phyloP scores from a whole-genome alignment of 1,140 invertebrate species.

The Ceratina japonica region DNA sequence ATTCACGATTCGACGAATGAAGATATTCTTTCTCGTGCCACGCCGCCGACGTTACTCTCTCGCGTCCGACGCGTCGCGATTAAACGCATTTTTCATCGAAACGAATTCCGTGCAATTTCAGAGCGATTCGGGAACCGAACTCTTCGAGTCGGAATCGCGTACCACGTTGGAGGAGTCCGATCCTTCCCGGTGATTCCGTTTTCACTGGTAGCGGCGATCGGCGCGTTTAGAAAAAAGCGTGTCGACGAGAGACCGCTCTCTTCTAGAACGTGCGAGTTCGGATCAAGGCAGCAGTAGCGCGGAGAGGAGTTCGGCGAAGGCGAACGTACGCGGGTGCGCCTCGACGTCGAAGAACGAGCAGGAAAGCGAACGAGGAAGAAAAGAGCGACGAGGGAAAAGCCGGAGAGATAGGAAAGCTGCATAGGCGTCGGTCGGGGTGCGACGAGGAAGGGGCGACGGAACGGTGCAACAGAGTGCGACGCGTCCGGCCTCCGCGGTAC shows the following conservation, averaged over 20 bases:
- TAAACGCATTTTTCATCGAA: too few species aligned
- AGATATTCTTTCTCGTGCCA: too few species aligned
- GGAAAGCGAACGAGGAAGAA: slow-evolving; percentile 32
- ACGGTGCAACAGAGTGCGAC: slow-evolving; percentile 78
- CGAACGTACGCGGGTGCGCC: background rate
- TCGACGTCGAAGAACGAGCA: slow-evolving; percentile 23
- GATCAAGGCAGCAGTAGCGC: slow-evolving; percentile 77
- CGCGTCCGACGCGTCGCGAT: too few species aligned
- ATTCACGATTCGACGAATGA: too few species aligned
- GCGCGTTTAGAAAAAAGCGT: background rate
- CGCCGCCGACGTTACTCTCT: too few species aligned
- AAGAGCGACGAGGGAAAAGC: slow-evolving; percentile 48
- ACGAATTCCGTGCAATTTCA: too few species aligned
- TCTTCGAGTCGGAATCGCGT: too few species aligned
- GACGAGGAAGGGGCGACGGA: slow-evolving; percentile 68
- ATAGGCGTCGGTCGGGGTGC: slow-evolving; percentile 59
- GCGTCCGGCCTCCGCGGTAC: slow-evolving; percentile 74
- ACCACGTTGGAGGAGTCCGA: too few species aligned
- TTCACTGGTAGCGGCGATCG: too few species aligned
- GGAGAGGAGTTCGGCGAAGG: slow-evolving; percentile 64
- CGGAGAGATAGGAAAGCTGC: slow-evolving; percentile 57
- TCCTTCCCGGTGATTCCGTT: too few species aligned
- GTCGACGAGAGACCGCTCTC: slow-evolving; percentile 69
- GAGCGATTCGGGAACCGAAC: too few species aligned
- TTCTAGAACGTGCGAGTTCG: slow-evolving; percentile 68